Evolutionary conservation across 53 echinoderm and acorn worm species (phyloP), one percentile per base, ranked within the genome.

Genomic region (Holothuria leucospilota): DNA sequence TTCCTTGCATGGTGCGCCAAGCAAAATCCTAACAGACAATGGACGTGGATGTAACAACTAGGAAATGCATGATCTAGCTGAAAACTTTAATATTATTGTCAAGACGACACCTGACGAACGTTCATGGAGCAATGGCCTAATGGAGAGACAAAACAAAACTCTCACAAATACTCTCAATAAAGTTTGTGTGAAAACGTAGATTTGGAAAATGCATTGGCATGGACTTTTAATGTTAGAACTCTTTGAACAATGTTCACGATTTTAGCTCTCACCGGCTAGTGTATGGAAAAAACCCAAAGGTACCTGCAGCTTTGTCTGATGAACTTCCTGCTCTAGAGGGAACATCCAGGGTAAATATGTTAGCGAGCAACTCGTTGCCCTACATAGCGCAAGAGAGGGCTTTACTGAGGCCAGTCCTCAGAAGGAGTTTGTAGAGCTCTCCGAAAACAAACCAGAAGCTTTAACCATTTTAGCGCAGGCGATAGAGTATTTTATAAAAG

Each of bases 351-450:
- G 85, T 67, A 79, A 85, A n/a, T 51, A 77, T 68, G 90, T 90
- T 20, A 38, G 82, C 1, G 69, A 59, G 26, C 88, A 88, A 24
- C 41, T 88, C 53, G 71, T 56, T 82, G 88, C 88, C 16, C 60
- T 88, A 2, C 88, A 88, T 60, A 63, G 51, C 61, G 85, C 90
- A 7, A 78, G 90, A 29, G 86, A 81, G 58, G 86, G 29, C 25
- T 91, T 82, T 64, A 63, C 83, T 8, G 53, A 87, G 28, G 74
- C 75, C 18, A 87, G 63, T 82, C 87, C 6, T 91, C 91, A 25
- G 66, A 72, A 23, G 79, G 86, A 58, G 86, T 88, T 46, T 39
- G 84, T 6, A 83, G 89, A 29, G 75, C 75, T 13, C 65, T 83
- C 27, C 74, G 63, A 8, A 82, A 88, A 29, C 71, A 88, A 27